Conservation (phyloP, 2,888 invertebrate species). For the Oscheius sp. region DNA sequence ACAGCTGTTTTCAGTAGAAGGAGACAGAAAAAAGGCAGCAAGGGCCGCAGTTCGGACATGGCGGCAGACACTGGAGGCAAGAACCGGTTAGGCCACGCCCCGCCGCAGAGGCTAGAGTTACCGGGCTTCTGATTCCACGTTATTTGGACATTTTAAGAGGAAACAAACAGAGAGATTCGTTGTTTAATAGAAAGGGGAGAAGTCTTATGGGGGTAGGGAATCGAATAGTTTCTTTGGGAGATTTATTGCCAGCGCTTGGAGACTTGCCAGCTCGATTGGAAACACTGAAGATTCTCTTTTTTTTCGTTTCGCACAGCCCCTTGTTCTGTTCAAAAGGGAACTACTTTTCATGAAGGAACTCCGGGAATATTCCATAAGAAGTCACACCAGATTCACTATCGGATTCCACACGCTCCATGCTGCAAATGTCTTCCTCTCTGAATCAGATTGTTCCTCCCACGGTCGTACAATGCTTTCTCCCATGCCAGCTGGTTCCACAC, state of each 20-base stretch:
- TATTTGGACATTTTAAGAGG: conserved; percentile 20
- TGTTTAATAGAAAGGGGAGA: background rate
- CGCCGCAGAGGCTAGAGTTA: conserved; percentile 27
- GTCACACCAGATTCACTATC: no score
- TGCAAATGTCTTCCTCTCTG: no score
- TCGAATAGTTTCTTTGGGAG: background rate
- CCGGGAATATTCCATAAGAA: no score
- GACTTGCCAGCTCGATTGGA: background rate
- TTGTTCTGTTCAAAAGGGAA: no score
- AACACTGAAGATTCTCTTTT: no score
- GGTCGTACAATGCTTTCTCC: no score
- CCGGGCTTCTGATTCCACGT: conserved; percentile 27
- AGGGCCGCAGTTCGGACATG: conserved; percentile 25
- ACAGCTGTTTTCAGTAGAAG: conserved; percentile 18
- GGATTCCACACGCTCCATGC: no score
- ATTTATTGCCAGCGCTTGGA: conserved; percentile 18
- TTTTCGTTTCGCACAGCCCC: no score
- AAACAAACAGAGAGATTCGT: background rate
- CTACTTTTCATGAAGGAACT: no score
- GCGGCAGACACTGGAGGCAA: conserved; percentile 4
- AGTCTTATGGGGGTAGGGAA: background rate
- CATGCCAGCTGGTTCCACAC: no score
- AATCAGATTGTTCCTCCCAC: no score
- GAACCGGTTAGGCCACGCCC: conserved; percentile 18
- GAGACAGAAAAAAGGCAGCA: conserved; percentile 20